A percentile compares a stretch with the other conserved stretches of the same genome.
These are phyloP conservation scores for Malurus elegans DNA, from an alignment of 2,113 vertebrate genomes.

Conservation along the genomic window DNA sequence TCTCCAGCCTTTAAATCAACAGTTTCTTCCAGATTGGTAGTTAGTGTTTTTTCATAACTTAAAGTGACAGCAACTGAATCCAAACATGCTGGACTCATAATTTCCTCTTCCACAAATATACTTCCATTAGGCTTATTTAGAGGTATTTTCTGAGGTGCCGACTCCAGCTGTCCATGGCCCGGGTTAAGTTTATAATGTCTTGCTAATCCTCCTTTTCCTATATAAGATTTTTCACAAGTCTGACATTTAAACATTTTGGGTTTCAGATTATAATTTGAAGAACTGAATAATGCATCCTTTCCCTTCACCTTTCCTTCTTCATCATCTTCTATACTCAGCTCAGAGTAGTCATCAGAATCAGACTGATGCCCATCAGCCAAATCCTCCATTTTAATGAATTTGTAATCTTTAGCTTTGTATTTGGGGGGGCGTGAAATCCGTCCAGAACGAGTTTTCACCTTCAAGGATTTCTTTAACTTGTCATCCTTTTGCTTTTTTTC, in stretches of 20 bases:
- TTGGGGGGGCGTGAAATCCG: conserved; percentile 92
- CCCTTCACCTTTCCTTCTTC: conserved; percentile 71
- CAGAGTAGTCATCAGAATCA: conserved; percentile 95
- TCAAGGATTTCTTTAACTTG: conserved; percentile 81
- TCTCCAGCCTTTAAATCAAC: neutral
- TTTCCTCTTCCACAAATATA: neutral
- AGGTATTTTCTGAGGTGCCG: conserved; percentile 17
- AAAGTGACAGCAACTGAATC: neutral
- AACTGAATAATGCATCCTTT: conserved; percentile 29
- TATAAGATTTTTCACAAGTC: conserved; percentile 91
- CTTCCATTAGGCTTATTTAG: conserved; percentile 21
- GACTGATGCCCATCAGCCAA: conserved; percentile 88
- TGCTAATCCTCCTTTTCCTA: conserved; percentile 90
- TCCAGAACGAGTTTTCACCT: conserved; percentile 91
- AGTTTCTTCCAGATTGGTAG: neutral
- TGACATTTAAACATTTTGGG: conserved; percentile 86
- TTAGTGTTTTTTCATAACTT: neutral
- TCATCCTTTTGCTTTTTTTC: conserved; percentile 68
- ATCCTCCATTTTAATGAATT: conserved; percentile 94
- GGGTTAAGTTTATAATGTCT: conserved; percentile 92
- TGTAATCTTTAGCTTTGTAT: conserved; percentile 95
- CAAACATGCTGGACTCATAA: neutral
- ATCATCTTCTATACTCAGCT: conserved; percentile 91
- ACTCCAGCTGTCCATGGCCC: conserved; percentile 75
- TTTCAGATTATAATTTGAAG: conserved; percentile 74